Base-by-base conservation (phyloP, 2,888 invertebrate species). In the Chaitophorus viminalis region DNA sequence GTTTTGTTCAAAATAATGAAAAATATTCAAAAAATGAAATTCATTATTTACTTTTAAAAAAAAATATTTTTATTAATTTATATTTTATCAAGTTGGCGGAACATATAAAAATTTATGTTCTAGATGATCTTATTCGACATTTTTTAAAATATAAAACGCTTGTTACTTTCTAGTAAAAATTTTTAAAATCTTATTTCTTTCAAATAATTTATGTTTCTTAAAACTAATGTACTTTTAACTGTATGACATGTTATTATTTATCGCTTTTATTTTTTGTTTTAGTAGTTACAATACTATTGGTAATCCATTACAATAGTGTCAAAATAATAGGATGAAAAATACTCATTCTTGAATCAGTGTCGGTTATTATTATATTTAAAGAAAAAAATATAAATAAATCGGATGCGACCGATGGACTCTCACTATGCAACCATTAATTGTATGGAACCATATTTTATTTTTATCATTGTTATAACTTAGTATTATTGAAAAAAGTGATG, bases 341-440 rank as follows among this genome's bases (percentile, higher is more conserved):
- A 52, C 70, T 82, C 31, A 25, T 68, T 82, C 65, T 82, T 52
- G 72, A 72, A 54, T 52, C 25, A 8, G 25, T 70, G n/a, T 52
- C 39, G 46, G 31, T 29, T 39, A n/a, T 68, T 29, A 18, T 60
- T 17, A 70, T 29, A 70, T 29, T 70, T 0, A 65, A 65, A 60
- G 39, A 65, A 36, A 78, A 33, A 82, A 52, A 79, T 60, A 17
- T 5, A 54, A 72, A 82, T 33, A 36, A 82, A 72, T 82, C 33
- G 3, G 11, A 52, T 25, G 2, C 9, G 70, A 70, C 31, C 21
- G 31, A 29, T 52, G 31, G 31, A 39, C 9, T 9, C 29, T 68
- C n/a, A 60, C 60, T 60, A 25, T 60, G 21, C 25, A n/a, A 39
- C n/a, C 75, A 25, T 75, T 25, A 75, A 29, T n/a, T 14, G 54